Evolutionary conservation across 2,113 vertebrate species (phyloP).

Genomic region (Muntiacus reevesi): DNA sequence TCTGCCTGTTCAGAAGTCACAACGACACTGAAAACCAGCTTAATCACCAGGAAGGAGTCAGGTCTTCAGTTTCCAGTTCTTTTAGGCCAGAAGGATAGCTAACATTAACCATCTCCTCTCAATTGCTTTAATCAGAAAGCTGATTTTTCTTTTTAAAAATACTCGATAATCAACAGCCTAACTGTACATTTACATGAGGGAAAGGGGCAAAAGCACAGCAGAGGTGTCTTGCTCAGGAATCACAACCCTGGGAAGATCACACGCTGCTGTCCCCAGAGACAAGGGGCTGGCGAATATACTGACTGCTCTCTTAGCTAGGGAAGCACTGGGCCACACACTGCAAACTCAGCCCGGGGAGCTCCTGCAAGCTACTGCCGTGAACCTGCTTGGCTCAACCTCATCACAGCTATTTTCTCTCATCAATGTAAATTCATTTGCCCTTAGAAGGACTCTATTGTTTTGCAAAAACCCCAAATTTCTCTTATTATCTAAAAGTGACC

Average conservation of each 20-base stretch:
- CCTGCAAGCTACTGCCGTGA: neutral
- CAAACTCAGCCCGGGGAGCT: neutral
- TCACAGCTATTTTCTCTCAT: neutral
- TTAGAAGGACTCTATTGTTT: neutral
- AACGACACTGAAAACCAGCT: neutral
- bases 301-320: neutral
- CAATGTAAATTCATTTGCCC: neutral
- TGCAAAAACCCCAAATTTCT: neutral
- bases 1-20: neutral
- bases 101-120: neutral
- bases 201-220: neutral
- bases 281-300: neutral
- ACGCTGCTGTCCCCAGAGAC: neutral
- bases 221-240: neutral
- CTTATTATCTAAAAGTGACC: neutral
- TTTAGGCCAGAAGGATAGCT: neutral
- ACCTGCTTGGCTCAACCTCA: neutral
- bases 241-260: no score
- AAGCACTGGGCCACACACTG: neutral
- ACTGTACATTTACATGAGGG: neutral
- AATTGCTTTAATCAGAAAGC: neutral
- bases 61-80: neutral
- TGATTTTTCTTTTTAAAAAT: neutral
- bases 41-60: neutral
- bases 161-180: neutral